Evolutionary conservation across 2,888 invertebrate species (phyloP).

Genomic region (Catonia carolina): DNA sequence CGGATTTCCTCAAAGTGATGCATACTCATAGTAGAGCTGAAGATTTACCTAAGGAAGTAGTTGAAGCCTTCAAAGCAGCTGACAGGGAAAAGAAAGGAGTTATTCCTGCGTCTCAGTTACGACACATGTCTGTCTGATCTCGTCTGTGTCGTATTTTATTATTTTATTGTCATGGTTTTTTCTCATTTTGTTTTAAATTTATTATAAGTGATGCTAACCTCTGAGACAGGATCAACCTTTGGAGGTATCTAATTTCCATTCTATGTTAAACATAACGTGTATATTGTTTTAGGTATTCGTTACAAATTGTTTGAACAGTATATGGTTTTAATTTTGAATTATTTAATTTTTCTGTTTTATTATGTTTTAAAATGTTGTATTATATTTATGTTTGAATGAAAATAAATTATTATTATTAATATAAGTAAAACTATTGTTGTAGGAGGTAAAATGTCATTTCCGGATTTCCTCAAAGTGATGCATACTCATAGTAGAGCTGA

Average conservation of each 20-base stretch:
- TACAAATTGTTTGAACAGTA: not conserved
- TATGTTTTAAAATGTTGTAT: not conserved
- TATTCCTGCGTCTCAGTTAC: constrained; percentile 74
- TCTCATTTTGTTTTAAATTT: no score
- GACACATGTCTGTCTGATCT: constrained; percentile 81
- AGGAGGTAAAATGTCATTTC: constrained; percentile 89
- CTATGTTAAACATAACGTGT: no score
- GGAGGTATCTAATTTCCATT: no score
- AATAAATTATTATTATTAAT: no score
- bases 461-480: constrained; percentile 93
- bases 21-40: constrained; percentile 82
- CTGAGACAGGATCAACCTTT: no score
- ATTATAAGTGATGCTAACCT: no score
- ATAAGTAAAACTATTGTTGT: no score
- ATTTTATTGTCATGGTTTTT: no score
- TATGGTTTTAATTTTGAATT: not conserved
- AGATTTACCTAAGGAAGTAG: constrained; percentile 71
- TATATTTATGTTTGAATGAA: no score
- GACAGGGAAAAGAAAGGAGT: constrained; percentile 66
- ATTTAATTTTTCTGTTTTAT: constrained; percentile 2
- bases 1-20: constrained; percentile 93
- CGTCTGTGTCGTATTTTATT: no score
- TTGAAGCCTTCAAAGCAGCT: constrained; percentile 84
- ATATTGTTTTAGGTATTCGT: no score
- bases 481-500: constrained; percentile 82